phyloP scores from a whole-genome alignment of 2,113 vertebrate species.

The Heptranchias perlo region DNA sequence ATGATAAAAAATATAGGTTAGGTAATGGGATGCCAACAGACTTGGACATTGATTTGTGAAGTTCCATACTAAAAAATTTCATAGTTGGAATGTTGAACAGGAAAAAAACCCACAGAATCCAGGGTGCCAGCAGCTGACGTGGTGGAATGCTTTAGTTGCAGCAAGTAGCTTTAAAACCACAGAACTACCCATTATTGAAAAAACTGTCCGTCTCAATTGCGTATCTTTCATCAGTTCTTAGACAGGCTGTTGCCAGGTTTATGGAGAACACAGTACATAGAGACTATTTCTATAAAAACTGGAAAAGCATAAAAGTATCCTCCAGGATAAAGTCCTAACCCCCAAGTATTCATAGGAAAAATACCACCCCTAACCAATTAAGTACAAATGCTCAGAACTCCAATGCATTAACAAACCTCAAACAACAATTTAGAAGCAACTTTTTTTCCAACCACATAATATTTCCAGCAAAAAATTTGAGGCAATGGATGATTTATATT shows the following conservation, averaged over 20 bases:
- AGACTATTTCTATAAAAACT: neutral
- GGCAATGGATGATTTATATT: too few relatives aligned
- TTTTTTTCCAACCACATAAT: neutral
- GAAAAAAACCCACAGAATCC: neutral
- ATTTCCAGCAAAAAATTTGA: neutral
- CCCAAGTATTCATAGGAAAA: neutral
- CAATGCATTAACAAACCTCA: neutral
- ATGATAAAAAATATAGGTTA: neutral
- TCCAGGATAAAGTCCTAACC: neutral
- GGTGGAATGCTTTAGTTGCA: neutral
- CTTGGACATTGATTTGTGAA: neutral
- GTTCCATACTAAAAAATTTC: neutral
- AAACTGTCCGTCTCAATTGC: neutral
- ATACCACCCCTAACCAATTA: neutral
- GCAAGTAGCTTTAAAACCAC: neutral
- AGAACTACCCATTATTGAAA: neutral
- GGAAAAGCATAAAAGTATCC: neutral
- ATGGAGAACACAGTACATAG: neutral
- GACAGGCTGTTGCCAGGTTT: neutral
- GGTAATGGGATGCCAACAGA: neutral
- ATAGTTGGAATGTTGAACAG: neutral
- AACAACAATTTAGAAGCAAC: neutral
- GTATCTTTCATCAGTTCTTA: neutral
- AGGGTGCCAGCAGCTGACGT: neutral
- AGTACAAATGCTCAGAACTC: neutral